phyloP scores from a whole-genome alignment of 2,888 invertebrate genomes.

The Rhamphomyia laevipes region DNA sequence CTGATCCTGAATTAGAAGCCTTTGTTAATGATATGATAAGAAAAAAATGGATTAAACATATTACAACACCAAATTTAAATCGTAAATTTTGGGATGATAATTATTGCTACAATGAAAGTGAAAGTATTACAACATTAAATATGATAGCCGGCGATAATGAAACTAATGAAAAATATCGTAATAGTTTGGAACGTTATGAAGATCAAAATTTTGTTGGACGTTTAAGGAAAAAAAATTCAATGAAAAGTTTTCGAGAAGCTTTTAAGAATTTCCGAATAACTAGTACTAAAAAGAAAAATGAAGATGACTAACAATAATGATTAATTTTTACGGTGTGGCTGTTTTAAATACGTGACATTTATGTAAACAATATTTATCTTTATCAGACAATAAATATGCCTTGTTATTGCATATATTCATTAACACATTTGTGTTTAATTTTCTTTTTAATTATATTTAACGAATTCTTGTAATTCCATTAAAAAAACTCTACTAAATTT shows the following conservation, averaged over 20 bases:
- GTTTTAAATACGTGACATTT: no score
- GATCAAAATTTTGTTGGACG: neutral
- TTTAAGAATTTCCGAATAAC: neutral
- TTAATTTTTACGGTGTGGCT: no score
- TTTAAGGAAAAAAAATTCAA: neutral
- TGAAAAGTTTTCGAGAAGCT: conserved; percentile 1
- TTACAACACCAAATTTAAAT: conserved; percentile 3
- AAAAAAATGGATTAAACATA: conserved; percentile 26
- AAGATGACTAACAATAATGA: no score
- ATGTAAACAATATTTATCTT: no score
- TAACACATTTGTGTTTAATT: no score
- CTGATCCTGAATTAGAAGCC: conserved; percentile 22
- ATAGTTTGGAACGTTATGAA: neutral
- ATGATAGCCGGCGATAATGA: no score
- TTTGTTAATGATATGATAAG: conserved; percentile 16
- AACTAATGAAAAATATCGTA: neutral
- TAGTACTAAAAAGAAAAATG: no score
- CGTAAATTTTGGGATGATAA: conserved; percentile 2
- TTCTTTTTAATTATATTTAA: no score
- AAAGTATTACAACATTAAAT: neutral
- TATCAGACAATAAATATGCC: no score
- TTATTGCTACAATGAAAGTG: neutral
- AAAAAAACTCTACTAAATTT: no score
- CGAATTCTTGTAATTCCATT: no score
- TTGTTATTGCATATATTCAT: no score